Conservation (phyloP, 2,888 invertebrate species). For the Harpalus rufipes region DNA sequence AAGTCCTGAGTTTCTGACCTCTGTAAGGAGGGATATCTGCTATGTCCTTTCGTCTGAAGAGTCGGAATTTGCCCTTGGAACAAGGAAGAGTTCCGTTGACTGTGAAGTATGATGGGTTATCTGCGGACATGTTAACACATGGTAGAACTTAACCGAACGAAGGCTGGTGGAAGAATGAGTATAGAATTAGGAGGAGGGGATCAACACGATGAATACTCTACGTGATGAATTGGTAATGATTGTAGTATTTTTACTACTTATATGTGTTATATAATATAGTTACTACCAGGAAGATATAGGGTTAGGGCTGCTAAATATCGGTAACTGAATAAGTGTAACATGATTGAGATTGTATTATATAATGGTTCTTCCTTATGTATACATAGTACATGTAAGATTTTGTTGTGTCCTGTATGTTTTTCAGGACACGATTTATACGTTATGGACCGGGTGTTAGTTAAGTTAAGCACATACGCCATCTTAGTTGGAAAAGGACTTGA, state of each 20-base stretch:
- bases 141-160: not conserved
- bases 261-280: constrained; percentile 31
- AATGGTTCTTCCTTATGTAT: not conserved
- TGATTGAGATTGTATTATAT: not conserved
- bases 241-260: constrained; percentile 37
- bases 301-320: constrained; percentile 17
- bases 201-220: not conserved
- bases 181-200: not conserved
- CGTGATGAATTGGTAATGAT: constrained; percentile 59
- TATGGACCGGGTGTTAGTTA: no score
- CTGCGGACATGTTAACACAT: constrained; percentile 78
- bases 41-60: constrained; percentile 68
- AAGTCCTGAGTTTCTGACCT: constrained; percentile 77
- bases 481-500: no score
- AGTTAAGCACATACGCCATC: no score
- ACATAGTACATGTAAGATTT: not conserved
- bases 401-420: no score
- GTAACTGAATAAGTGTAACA: not conserved
- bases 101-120: constrained; percentile 89
- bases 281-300: constrained; percentile 32
- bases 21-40: constrained; percentile 69
- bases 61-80: constrained; percentile 68
- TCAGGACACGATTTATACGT: no score
- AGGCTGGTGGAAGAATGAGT: not conserved
- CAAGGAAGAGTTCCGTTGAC: constrained; percentile 77